Evolutionary conservation across 2,888 invertebrate genomes (phyloP), one percentile per base, ranked within the genome.

Genomic region (Aplocera efformata): DNA sequence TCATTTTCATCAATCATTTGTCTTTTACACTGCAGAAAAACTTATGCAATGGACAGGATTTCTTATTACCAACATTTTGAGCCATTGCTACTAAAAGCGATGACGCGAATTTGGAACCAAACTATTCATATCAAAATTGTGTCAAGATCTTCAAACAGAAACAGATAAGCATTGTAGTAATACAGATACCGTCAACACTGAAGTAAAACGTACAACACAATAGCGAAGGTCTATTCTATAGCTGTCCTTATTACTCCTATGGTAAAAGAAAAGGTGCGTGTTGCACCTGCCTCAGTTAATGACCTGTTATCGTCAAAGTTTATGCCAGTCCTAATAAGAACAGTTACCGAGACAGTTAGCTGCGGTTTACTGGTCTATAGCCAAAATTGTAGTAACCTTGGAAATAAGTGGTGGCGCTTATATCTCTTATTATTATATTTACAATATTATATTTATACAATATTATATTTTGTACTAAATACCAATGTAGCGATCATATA

Each of bases 71-170:
- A 17, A 17, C 2, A 17, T 17, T 17, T 2, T 3, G 13, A 3
- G 13, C 39, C 17, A 33, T 31, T 49, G 38, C 31, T 11, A 21
- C 10, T 27, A 28, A 9, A 13, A 30, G 26, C 17, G 13, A 30
- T 31, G 32, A 28, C 10, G 33, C 22, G 10, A 31, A 65, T 68
- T 67, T 70, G 63, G 67, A 71, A 63, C 63, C 54, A 55, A 71
- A 63, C 63, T 55, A 55, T 54, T 59, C 53, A 53, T 79, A 79
- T 76, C 76, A 71, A 76, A 80, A 80, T 72, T 62, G 68, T 79
- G 81, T 81, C 82, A 82, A 83, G 80, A 76, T 80, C 78, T 72
- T 58, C 74, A 81, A 78, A 79, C 73, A 83, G 66, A 80, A 78
- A 79, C 73, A 83, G 66, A 76, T 82, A 81, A 78, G 66, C 59